Evolutionary conservation across 1,140 invertebrate species (phyloP), one percentile per base, ranked within the genome.

Genomic region (Penaeus indicus): DNA sequence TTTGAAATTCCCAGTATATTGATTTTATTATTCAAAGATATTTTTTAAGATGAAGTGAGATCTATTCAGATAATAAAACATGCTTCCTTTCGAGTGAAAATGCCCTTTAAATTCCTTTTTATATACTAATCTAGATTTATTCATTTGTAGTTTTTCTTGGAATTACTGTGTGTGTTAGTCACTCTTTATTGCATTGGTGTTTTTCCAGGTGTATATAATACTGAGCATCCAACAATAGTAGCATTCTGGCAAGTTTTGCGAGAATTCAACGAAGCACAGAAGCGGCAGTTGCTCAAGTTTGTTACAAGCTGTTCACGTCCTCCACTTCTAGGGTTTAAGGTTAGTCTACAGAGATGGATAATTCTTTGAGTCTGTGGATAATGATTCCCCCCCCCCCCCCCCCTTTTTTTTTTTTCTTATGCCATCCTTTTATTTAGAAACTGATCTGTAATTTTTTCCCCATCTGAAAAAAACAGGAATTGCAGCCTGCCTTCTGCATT

Each of bases 261-360:
- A 89, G 94, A 94, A 27, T 98, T 99, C 92, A 96, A 94, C 89
- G 97, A 98, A 93, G 94, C 95, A 42, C 96, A 99, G 92, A 95
- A 96, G 84, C 94, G 97, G 83, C 96, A 97, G 91, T 93, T 99
- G 21, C 93, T 99, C 0, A 98, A 99, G 93, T 99, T 99, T 94
- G 98, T 99, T 10, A 99, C 98, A 1, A 98, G 97, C 92, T 99
- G 98, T 92, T 99, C 98, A 0, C 93, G 98, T 91, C 97, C 98
- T n/a, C 98, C 98, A 8, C 93, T 99, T n/a, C 93, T 99, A 32
- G 98, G 98, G 22, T 99, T 99, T 92, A 99, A 98, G 95, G 97
- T 91, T 90, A 86, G n/a, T 47, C 42, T 32, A 22, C 4, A 86
- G 18, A 72, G 13, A 32, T 62, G 32, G 19, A 38, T n/a, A 54